Evolutionary conservation across 2,888 invertebrate species (phyloP), one percentile per base, ranked within the genome.

Genomic region (Rhamphomyia laevipes): DNA sequence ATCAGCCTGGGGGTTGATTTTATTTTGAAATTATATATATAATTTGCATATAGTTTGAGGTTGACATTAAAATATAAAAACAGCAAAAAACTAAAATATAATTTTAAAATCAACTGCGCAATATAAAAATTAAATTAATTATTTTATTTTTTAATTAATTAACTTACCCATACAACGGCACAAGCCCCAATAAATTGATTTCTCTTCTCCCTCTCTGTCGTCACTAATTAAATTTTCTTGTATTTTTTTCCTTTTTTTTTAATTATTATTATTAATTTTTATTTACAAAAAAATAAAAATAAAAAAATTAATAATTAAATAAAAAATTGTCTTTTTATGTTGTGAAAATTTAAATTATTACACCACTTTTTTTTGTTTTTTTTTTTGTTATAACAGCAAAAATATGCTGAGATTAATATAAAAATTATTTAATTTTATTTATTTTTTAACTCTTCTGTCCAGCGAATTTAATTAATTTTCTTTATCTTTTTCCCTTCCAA

Each of bases 91-190:
- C n/a, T n/a, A n/a, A n/a, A n/a, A n/a, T n/a, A n/a, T n/a, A n/a
- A n/a, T n/a, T 37, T 37, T 9, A 35, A 13, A 13, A 37, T 37
- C 7, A 37, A 16, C 37, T 37, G 37, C 37, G 37, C 16, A 37
- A 37, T 17, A 7, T 27, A 6, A 27, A 27, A 27, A 7, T 27
- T 7, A 27, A 27, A 27, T n/a, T n/a, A n/a, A 27, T 7, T 27
- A 7, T 27, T 9, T n/a, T n/a, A n/a, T n/a, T n/a, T n/a, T n/a
- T 18, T 38, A 38, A 17, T 17, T 18, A 11, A 38, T 46, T 48
- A 42, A 71, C 74, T 74, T 65, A 74, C 74, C 74, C 74, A 74
- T 74, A 73, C 74, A 74, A 74, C 62, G 73, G 67, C 68, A 65
- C 69, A 68, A 65, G 68, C 70, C 64, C 65, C 65, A 65, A 68